phyloP scores from a whole-genome alignment of 2,113 vertebrate species.

The Cochlearius cochlearius region DNA sequence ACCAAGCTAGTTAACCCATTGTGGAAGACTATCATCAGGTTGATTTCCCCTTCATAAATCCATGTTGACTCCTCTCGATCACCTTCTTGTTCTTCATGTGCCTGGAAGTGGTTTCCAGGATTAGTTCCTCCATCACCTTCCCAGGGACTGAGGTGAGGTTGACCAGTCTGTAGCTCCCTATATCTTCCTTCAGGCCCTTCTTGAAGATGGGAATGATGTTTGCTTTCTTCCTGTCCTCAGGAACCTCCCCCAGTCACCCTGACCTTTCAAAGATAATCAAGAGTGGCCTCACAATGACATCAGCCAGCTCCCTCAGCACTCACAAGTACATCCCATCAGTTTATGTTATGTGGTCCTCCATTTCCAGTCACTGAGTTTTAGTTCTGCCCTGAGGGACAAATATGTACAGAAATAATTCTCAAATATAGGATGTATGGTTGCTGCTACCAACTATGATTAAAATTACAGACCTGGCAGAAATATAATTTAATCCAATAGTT shows the following conservation, averaged over 20 bases:
- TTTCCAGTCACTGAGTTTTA: not conserved
- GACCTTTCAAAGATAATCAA: not conserved
- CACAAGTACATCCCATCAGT: not conserved
- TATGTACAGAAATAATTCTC: not conserved
- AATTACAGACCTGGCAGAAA: not conserved
- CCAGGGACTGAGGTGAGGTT: not conserved
- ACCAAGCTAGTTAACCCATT: not conserved
- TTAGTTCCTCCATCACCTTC: not conserved
- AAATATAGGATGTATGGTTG: not conserved
- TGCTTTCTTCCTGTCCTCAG: not conserved
- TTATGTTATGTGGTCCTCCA: not conserved
- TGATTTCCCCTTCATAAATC: not conserved
- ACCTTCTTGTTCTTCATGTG: not conserved
- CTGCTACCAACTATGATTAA: not conserved
- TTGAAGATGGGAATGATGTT: not conserved
- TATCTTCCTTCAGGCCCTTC: not conserved
- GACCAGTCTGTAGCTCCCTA: not conserved
- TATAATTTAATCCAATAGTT: not conserved
- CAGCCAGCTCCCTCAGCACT: not conserved
- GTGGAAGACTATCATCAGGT: not conserved
- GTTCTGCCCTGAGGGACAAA: not conserved
- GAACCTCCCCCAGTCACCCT: not conserved
- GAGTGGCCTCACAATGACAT: not conserved
- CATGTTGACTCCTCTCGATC: not conserved
- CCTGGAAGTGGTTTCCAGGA: not conserved